A percentile compares a stretch with the other conserved stretches of the same genome.
phyloP scores from a whole-genome alignment of 2,113 vertebrate genomes.

The Merops nubicus region DNA sequence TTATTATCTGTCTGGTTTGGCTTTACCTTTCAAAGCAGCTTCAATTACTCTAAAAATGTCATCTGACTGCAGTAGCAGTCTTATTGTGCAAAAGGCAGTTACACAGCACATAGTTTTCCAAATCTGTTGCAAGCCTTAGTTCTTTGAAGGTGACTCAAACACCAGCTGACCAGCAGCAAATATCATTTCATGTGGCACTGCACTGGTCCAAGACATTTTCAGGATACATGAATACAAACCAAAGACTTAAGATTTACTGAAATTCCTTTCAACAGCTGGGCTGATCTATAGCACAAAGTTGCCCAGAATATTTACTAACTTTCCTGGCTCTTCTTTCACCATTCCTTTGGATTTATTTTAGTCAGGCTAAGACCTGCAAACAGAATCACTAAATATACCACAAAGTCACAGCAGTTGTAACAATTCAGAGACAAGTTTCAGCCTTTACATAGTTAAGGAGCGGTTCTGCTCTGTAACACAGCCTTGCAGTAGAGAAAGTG shows the following conservation, averaged over 20 bases:
- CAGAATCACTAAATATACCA: accelerated
- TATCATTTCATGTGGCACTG: neutral
- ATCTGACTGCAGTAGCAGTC: neutral
- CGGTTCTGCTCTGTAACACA: neutral
- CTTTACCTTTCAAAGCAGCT: neutral
- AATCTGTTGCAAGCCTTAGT: neutral
- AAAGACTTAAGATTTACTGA: neutral
- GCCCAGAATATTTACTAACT: neutral
- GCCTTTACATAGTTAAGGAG: neutral
- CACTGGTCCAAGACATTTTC: neutral
- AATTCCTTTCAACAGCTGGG: neutral
- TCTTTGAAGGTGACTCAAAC: neutral
- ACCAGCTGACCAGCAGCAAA: neutral
- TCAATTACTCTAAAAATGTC: neutral
- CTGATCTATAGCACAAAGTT: neutral
- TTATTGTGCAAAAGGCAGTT: neutral
- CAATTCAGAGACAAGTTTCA: neutral
- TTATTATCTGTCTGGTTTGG: neutral
- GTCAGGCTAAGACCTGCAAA: neutral
- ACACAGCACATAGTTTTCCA: neutral
- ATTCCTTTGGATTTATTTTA: neutral
- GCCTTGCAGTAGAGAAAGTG: neutral
- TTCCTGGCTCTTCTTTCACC: neutral
- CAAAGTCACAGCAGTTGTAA: neutral
- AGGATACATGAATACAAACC: neutral